Evolutionary conservation across 2,797 vertebrate genomes (phyloP).

Genomic region (Thunnus albacares): DNA sequence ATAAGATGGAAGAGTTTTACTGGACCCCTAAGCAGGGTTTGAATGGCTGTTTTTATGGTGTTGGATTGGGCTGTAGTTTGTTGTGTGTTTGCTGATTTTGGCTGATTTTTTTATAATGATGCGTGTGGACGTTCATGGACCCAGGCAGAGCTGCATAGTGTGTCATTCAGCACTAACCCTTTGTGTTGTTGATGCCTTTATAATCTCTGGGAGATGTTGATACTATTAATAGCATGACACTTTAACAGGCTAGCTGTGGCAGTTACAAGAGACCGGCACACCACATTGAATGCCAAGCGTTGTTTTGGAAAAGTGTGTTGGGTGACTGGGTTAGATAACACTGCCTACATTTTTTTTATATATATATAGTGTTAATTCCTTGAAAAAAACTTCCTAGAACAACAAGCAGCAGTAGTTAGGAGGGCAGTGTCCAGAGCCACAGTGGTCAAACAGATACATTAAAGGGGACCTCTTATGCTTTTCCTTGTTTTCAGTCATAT

Average conservation of each 20-base stretch:
- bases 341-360: neutral
- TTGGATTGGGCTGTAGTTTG: neutral
- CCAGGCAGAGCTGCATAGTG: neutral
- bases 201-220: constrained; percentile 13
- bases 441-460: neutral
- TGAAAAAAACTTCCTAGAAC: neutral
- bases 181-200: constrained; percentile 17
- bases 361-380: neutral
- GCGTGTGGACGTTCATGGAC: neutral
- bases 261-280: constrained; percentile 7
- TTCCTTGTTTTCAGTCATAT: too few relatives aligned
- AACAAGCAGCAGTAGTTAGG: neutral
- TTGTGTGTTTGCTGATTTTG: constrained; percentile 12
- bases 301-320: constrained; percentile 5
- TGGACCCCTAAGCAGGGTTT: constrained; percentile 5
- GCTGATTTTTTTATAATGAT: too few relatives aligned
- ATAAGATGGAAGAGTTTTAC: neutral
- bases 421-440: neutral
- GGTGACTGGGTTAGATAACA: neutral
- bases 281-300: constrained; percentile 20
- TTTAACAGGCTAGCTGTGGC: constrained; percentile 13
- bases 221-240: constrained; percentile 54
- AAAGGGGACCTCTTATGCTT: too few relatives aligned
- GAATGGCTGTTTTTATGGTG: constrained; percentile 15
- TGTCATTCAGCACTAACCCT: constrained; percentile 31